Conservation (phyloP, 2,113 vertebrate species). For the Daphoenositta chrysoptera region DNA sequence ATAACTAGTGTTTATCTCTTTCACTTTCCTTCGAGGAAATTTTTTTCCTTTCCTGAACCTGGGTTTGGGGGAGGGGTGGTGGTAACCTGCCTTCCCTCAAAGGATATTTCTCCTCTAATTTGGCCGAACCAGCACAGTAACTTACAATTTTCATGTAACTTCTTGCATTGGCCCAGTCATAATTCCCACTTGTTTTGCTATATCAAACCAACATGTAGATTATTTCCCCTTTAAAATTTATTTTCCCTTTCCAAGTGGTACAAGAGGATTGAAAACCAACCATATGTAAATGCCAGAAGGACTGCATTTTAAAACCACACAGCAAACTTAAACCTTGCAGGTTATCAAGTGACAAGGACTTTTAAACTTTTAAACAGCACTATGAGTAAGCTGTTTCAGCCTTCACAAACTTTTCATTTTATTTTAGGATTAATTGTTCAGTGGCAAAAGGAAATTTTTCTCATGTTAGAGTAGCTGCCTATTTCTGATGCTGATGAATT, state of each 20-base stretch:
- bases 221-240: not conserved
- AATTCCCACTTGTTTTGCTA: not conserved
- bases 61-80: no score
- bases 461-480: not conserved
- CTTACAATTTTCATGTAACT: not conserved
- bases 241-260: not conserved
- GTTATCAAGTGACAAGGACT: not conserved
- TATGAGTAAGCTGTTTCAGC: not conserved
- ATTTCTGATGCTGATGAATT: not conserved
- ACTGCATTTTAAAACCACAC: not conserved
- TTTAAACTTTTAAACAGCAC: not conserved
- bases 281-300: not conserved
- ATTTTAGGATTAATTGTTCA: slow-evolving; percentile 2
- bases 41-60: no score
- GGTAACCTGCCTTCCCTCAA: no score
- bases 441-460: not conserved
- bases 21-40: no score
- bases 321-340: not conserved
- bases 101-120: no score
- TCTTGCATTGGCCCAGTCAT: not conserved
- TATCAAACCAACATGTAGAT: not conserved
- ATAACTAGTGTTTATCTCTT: no score
- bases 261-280: not conserved
- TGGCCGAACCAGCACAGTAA: no score
- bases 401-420: not conserved